A percentile compares a stretch with the other conserved stretches of the same genome.
Evolutionary conservation across 2,888 invertebrate genomes (phyloP).

Genomic region (Abrostola tripartita): DNA sequence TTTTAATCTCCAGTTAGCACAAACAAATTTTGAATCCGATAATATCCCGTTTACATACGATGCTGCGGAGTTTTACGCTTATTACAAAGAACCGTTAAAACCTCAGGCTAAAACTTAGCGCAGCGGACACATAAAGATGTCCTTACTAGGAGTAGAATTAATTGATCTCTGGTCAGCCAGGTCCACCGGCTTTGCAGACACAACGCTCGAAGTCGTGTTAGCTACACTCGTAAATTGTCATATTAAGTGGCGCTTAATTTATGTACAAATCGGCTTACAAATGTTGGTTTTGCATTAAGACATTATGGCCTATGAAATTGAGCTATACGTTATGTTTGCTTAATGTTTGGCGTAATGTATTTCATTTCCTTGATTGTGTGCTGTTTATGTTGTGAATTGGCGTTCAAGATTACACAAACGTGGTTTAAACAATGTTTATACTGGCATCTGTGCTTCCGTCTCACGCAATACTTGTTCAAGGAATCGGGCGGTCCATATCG

Average conservation of each 20-base stretch:
- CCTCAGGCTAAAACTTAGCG: no score
- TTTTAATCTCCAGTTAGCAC: not conserved
- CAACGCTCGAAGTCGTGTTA: constrained; percentile 60
- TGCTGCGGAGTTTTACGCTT: constrained; percentile 41
- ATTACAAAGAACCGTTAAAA: constrained; percentile 72
- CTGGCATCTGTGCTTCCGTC: constrained; percentile 59
- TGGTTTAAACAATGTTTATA: constrained; percentile 47
- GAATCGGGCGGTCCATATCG: constrained; percentile 57
- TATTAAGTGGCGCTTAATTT: constrained; percentile 76
- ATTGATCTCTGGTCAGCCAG: constrained; percentile 68
- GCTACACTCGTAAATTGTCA: constrained; percentile 76
- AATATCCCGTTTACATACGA: constrained; percentile 19
- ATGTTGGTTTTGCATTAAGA: constrained; percentile 70
- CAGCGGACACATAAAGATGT: constrained; percentile 73
- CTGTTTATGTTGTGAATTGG: constrained; percentile 36
- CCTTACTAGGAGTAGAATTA: constrained; percentile 72
- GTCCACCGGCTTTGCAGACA: constrained; percentile 58
- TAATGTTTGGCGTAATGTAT: constrained; percentile 56
- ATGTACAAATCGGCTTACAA: constrained; percentile 74
- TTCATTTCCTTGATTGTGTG: constrained; percentile 59
- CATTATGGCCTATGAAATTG: constrained; percentile 68
- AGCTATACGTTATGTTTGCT: constrained; percentile 57
- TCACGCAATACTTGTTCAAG: constrained; percentile 62
- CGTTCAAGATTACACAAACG: constrained; percentile 37
- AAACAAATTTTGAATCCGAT: constrained; percentile 24